These are phyloP conservation scores for Pycnomerus fuliginosus DNA, from an alignment of 2,888 invertebrate species.

Conservation along the genomic window DNA sequence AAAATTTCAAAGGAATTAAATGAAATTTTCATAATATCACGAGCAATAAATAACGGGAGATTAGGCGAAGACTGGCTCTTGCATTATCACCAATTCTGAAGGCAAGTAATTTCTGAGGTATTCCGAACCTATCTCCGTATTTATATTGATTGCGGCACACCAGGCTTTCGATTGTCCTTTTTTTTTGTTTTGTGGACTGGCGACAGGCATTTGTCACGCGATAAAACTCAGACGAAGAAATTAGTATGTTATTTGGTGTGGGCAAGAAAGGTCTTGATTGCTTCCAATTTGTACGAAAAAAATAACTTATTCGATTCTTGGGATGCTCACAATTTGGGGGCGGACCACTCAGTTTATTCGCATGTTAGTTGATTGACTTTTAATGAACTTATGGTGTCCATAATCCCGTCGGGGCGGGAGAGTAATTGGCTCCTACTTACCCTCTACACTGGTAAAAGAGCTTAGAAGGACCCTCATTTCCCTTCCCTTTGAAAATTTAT, in stretches of 20 bases:
- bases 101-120: slow-evolving; percentile 31
- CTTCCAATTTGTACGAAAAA: slow-evolving; percentile 10
- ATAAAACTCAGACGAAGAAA: slow-evolving; percentile 39
- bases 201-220: slow-evolving; percentile 41
- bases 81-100: slow-evolving; percentile 26
- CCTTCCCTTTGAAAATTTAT: too few relatives aligned
- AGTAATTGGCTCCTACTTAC: slow-evolving; percentile 20
- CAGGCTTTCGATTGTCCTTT: slow-evolving; percentile 26
- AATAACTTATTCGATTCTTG: too few relatives aligned
- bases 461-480: too few relatives aligned
- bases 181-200: slow-evolving; percentile 31
- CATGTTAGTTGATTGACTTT: slow-evolving; percentile 52
- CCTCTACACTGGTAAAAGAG: slow-evolving; percentile 14
- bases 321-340: too few relatives aligned
- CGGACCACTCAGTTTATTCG: slow-evolving; percentile 37
- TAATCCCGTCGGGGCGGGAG: slow-evolving; percentile 39
- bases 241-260: slow-evolving; percentile 26
- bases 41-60: slow-evolving; percentile 25
- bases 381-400: slow-evolving; percentile 53
- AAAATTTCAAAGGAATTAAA: slow-evolving; percentile 27
- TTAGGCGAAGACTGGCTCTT: not conserved
- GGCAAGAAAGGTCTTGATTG: slow-evolving; percentile 7
- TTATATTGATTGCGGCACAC: slow-evolving; percentile 33
- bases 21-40: slow-evolving; percentile 30
- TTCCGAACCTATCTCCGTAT: slow-evolving; percentile 29